phyloP scores from a whole-genome alignment of 2,888 invertebrate species.

The Lamellibrachia columna region DNA sequence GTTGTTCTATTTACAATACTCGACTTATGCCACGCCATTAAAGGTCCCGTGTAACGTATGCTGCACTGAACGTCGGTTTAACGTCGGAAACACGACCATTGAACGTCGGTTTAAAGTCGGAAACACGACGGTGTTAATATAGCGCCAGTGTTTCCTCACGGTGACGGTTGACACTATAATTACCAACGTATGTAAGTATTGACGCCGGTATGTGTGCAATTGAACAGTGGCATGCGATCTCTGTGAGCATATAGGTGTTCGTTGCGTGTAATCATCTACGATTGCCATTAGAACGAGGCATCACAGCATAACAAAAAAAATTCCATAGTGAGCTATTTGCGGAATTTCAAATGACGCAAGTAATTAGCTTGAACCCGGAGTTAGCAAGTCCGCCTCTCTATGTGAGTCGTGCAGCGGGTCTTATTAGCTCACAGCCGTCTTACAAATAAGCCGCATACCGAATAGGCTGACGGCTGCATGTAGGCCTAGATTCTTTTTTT shows the following conservation, averaged over 20 bases:
- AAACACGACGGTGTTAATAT: neutral
- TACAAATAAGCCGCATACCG: neutral
- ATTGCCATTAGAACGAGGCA: neutral
- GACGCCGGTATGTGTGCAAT: neutral
- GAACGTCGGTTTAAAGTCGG: neutral
- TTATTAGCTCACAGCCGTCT: neutral
- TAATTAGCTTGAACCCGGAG: neutral
- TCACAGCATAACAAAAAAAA: neutral
- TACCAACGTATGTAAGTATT: neutral
- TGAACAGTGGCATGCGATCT: neutral
- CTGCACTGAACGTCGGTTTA: neutral
- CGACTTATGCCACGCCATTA: neutral
- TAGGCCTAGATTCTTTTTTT: neutral
- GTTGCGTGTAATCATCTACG: neutral
- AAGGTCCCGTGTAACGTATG: neutral
- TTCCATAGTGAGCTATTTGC: neutral
- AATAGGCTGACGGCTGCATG: neutral
- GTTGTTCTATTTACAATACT: no score
- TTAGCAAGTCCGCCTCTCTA: neutral
- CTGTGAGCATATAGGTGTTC: neutral
- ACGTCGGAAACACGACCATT: neutral
- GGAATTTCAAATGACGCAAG: slow-evolving; percentile 3
- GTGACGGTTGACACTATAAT: neutral
- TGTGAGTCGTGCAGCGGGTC: neutral
- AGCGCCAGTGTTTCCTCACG: neutral